Conservation (phyloP, 64 coral and sea anemone species). For the Stichodactyla mertensii region DNA sequence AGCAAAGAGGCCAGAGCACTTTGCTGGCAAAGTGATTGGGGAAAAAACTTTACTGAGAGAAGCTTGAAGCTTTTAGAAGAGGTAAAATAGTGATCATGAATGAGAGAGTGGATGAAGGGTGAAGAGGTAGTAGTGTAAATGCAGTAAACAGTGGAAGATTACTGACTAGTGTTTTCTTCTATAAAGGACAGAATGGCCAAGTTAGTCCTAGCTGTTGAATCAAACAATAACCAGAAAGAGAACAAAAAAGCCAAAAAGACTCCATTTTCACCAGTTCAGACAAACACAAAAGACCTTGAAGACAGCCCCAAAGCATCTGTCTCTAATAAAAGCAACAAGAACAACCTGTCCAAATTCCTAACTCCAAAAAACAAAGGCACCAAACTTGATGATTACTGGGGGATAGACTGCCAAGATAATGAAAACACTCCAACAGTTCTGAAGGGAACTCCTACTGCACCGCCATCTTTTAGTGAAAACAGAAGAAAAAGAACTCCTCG, state of each 20-base stretch:
- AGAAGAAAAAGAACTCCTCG: conserved; percentile 1
- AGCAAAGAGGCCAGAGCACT: conserved; percentile 47
- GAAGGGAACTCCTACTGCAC: background rate
- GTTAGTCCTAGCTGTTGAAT: conserved; percentile 40
- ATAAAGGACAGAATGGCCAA: conserved; percentile 84
- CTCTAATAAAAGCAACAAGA: background rate
- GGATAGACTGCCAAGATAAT: background rate
- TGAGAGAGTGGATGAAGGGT: background rate
- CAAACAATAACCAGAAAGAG: conserved; percentile 52
- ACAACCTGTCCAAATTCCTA: background rate
- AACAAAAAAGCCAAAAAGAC: conserved; percentile 23
- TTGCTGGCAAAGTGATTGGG: conserved; percentile 73
- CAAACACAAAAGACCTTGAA: background rate
- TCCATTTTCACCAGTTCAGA: conserved; percentile 25
- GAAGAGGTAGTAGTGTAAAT: background rate
- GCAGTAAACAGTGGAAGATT: background rate
- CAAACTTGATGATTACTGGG: conserved; percentile 16
- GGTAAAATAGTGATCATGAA: background rate
- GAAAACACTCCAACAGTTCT: background rate
- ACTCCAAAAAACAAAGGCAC: background rate
- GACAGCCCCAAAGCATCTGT: conserved; percentile 1
- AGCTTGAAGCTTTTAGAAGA: conserved; percentile 22
- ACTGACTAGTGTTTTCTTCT: background rate
- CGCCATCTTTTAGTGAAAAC: conserved; percentile 2
- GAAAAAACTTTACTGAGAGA: conserved; percentile 39